Percentiles rank a stretch among this genome's conserved stretches.
phyloP scores from a whole-genome alignment of 2,888 invertebrate species.

The Scrobipalpa atriplicella region DNA sequence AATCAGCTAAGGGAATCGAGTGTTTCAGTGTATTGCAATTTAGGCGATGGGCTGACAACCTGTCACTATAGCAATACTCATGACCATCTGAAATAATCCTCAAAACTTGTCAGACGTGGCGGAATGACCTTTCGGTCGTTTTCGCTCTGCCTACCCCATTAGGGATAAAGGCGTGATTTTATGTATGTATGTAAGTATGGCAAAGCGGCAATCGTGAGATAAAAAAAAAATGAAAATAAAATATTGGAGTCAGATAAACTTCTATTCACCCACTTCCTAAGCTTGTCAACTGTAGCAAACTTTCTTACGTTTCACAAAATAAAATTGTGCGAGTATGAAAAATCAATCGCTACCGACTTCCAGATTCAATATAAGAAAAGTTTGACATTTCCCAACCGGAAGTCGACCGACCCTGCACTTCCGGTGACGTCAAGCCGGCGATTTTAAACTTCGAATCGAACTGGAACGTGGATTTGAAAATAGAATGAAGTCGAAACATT shows the following conservation, averaged over 20 bases:
- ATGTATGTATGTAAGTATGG: too few relatives aligned
- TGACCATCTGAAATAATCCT: too few relatives aligned
- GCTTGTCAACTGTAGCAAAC: not conserved
- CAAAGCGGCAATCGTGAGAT: not conserved
- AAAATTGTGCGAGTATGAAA: constrained; percentile 16
- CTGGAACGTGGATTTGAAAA: constrained; percentile 17
- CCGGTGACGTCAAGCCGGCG: constrained; percentile 25
- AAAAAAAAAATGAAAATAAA: not conserved
- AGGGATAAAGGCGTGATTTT: too few relatives aligned
- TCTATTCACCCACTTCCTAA: not conserved
- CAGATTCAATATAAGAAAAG: constrained; percentile 27
- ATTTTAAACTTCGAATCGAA: constrained; percentile 24
- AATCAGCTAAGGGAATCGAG: too few relatives aligned
- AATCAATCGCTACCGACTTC: constrained; percentile 22
- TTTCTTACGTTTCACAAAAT: constrained; percentile 1
- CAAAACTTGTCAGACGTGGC: too few relatives aligned
- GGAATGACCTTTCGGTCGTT: too few relatives aligned
- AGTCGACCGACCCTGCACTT: constrained; percentile 25
- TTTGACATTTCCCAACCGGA: constrained; percentile 27
- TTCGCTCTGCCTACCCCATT: too few relatives aligned
- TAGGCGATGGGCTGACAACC: too few relatives aligned
- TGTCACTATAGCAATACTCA: too few relatives aligned
- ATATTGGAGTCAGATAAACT: not conserved
- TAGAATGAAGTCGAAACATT: constrained; percentile 6
- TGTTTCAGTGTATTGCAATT: too few relatives aligned